Base-by-base conservation (phyloP, 2,113 vertebrate species). In the Emydocephalus ijimae region DNA sequence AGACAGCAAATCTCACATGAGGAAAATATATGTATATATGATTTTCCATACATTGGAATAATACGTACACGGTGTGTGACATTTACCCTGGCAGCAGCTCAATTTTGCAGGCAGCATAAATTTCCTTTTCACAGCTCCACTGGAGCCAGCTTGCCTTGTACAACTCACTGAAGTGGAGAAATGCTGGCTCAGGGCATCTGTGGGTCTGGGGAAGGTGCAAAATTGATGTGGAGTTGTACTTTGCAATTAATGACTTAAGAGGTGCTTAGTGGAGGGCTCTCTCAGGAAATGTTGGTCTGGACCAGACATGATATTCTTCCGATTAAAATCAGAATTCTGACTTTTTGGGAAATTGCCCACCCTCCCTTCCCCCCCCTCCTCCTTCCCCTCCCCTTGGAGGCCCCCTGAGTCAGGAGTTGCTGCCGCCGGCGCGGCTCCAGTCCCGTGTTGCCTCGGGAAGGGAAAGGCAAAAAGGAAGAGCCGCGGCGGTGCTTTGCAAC, bases 71-170 rank as follows among this genome's bases (percentile, higher is more conserved):
- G 6, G 45, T 23, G 43, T n/a, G 0, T 29, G 45, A 90, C 89
- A n/a, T 87, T 54, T 88, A 29, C 2, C 20, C 43, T 91, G 90
- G 86, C 39, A 29, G 4, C 1, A 1, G 52, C 34, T 64, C 92
- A 88, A 64, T 48, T 93, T 81, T 81, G 90, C 74, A 21, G 90
- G 61, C 21, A 57, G 85, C 39, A 29, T 26, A 93, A 91, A 93
- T 88, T 81, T 20, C 89, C 56, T 12, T 55, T 50, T 89, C 86
- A 2, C 26, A 20, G 90, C 43, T 29, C 1, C 23, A 11, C 52
- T 59, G 54, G 54, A 59, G 92, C 61, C 86, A 88, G 55, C 15
- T 52, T n/a, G 0, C 43, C 43, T 52, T 26, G 4, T 21, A 52
- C 11, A 50, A 14, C 26, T 23, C 90, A 43, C 5, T 15, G 88